These are phyloP conservation scores for Ridgeia piscesae DNA, from an alignment of 1,140 invertebrate genomes.

Conservation along the genomic window DNA sequence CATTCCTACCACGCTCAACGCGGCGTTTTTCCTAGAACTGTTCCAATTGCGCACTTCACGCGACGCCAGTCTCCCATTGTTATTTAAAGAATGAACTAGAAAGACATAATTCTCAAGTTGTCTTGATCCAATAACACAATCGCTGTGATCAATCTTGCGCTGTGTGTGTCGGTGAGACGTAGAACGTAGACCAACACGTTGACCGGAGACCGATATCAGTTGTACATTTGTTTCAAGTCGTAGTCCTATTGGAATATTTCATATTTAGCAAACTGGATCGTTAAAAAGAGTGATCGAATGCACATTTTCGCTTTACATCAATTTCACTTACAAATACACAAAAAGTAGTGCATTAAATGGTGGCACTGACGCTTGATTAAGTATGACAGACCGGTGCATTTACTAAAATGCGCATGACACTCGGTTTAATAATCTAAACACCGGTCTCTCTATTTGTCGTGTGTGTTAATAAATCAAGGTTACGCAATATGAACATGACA, in stretches of 20 bases:
- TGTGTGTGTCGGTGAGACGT: background rate
- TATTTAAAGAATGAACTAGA: background rate
- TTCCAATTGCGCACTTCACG: background rate
- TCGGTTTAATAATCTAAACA: no score
- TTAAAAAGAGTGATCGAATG: background rate
- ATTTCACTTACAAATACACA: background rate
- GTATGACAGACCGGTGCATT: no score
- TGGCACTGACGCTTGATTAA: no score
- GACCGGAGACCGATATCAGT: no score
- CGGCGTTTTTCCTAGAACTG: background rate
- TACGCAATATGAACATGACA: no score
- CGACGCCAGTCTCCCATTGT: background rate
- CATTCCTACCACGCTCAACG: background rate
- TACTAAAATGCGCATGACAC: no score
- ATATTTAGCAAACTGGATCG: background rate
- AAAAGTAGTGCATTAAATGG: no score
- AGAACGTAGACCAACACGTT: background rate
- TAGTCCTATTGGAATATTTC: background rate
- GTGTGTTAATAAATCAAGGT: no score
- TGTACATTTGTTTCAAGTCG: background rate
- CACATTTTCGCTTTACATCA: background rate
- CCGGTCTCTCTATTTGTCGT: no score
- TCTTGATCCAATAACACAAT: background rate
- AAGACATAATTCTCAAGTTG: background rate
- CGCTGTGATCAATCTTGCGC: background rate